These are phyloP conservation scores for Adoxophyes honmai DNA, from an alignment of 1,140 invertebrate species.

Conservation along the genomic window DNA sequence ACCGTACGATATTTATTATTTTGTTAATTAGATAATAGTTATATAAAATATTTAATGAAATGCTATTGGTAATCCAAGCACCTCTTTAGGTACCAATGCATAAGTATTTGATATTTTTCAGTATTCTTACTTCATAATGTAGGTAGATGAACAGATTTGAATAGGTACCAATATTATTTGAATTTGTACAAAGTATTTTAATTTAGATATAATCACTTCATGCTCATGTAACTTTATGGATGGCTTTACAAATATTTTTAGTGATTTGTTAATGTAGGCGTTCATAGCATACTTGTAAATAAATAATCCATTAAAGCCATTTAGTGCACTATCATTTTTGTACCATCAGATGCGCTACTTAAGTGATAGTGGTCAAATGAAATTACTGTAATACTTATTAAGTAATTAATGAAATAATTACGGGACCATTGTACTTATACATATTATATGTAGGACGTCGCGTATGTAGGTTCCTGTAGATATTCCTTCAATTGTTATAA, in stretches of 20 bases:
- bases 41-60: neutral
- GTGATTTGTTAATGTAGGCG: neutral
- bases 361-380: neutral
- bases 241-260: neutral
- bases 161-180: neutral
- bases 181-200: slow-evolving; percentile 6
- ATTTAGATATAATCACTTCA: slow-evolving; percentile 5
- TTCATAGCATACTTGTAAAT: slow-evolving; percentile 7
- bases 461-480: too few relatives aligned
- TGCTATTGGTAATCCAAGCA: slow-evolving; percentile 10
- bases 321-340: neutral
- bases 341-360: neutral
- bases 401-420: too few relatives aligned
- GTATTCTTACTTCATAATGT: slow-evolving; percentile 26
- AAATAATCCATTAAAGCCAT: neutral
- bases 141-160: neutral
- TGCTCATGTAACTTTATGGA: neutral
- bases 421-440: too few relatives aligned
- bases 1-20: slow-evolving; percentile 4
- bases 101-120: slow-evolving; percentile 2
- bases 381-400: too few relatives aligned
- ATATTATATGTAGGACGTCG: too few relatives aligned
- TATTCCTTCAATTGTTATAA: too few relatives aligned
- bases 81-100: neutral
- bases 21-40: slow-evolving; percentile 14